Evolutionary conservation across 1,140 invertebrate species (phyloP), one percentile per base, ranked within the genome.

Genomic region (Teleopsis dalmanni): DNA sequence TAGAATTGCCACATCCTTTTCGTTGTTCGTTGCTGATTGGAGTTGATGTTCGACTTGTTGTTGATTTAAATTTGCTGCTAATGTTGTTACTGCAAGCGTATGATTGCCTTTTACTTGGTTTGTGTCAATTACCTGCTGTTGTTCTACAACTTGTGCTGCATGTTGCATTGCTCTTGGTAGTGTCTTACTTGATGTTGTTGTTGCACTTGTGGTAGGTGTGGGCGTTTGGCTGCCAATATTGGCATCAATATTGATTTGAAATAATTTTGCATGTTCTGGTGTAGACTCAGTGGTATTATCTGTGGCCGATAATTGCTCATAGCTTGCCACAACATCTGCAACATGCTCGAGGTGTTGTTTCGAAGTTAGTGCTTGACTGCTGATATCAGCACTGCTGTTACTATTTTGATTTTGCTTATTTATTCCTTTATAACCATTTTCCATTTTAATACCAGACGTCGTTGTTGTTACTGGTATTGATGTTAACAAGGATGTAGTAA

Each of bases 311-410:
- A 8, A 8, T 29, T 64, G 61, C 49, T 64, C 61, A 29, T 61
- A 64, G 59, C 60, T 64, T 48, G 61, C 61, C 54, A 64, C 61
- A 35, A 61, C 61, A 47, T 64, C 61, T 23, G 61, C 59, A 27
- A 64, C 61, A 50, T 64, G 61, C 33, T 54, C 48, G 54, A 61
- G 26, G 52, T n/a, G n/a, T n/a, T n/a, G n/a, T n/a, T n/a, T n/a
- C n/a, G n/a, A n/a, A n/a, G n/a, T n/a, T n/a, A n/a, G n/a, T n/a
- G n/a, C n/a, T n/a, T n/a, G n/a, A 6, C 33, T 21, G 6, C 3
- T 18, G 33, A 13, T 35, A 11, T 43, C 16, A 29, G 14, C 25
- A 27, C n/a, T n/a, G n/a, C n/a, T n/a, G n/a, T n/a, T n/a, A n/a
- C 16, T 13, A 29, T 13, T 31, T 31, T 46, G n/a, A 19, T 23